A percentile compares a stretch with the other conserved stretches of the same genome.
Evolutionary conservation across 2,113 vertebrate genomes (phyloP).

Genomic region (Felis chaus): DNA sequence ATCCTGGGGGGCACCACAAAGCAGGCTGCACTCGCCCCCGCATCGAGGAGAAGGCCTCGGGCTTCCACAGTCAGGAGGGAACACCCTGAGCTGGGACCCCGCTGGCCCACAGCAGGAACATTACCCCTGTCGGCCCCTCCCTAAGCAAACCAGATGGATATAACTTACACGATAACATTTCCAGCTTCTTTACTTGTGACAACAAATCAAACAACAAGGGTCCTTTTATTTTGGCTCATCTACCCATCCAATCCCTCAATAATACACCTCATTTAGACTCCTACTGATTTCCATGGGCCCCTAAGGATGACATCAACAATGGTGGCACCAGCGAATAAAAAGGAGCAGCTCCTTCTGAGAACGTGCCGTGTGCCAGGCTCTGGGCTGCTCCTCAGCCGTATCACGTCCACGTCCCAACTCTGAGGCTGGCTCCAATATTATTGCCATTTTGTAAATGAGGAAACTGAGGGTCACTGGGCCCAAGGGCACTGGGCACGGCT

Average conservation of each 20-base stretch:
- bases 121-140: neutral
- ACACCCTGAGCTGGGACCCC: neutral
- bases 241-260: neutral
- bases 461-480: neutral
- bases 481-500: neutral
- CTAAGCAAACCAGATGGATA: neutral
- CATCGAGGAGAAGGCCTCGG: accelerated
- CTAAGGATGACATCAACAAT: accelerated
- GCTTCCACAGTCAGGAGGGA: neutral
- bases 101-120: neutral
- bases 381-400: neutral
- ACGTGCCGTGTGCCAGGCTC: neutral
- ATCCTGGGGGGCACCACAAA: neutral
- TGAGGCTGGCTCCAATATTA: neutral
- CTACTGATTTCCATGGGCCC: neutral
- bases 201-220: neutral
- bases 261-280: neutral
- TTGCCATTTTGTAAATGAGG: neutral
- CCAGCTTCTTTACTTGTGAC: neutral
- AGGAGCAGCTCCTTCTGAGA: neutral
- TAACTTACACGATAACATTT: neutral
- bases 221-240: neutral
- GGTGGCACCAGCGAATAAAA: neutral
- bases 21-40: neutral
- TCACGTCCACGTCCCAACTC: neutral